Conservation (phyloP, 1,140 invertebrate species). For the Zaprionus ghesquierei region DNA sequence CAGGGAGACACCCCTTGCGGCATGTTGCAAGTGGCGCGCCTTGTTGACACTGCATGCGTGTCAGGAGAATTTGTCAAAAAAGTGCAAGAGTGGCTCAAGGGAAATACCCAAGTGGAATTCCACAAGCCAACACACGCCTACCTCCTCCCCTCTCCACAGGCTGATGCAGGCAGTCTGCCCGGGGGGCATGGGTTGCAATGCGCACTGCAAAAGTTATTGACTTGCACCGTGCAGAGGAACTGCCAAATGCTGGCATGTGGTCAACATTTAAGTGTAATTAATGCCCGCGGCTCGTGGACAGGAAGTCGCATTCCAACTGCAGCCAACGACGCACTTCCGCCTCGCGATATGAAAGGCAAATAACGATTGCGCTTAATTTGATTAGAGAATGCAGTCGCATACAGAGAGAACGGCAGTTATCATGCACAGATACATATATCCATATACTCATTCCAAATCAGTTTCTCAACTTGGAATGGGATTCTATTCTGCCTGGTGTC, state of each 20-base stretch:
- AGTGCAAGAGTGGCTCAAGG: conserved; percentile 63
- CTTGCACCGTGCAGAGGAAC: conserved; percentile 27
- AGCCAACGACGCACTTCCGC: conserved; percentile 40
- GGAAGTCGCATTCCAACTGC: conserved; percentile 51
- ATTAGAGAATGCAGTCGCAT: conserved; percentile 48
- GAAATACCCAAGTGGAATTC: conserved; percentile 67
- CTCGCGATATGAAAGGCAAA: conserved; percentile 67
- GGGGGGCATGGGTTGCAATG: conserved; percentile 38
- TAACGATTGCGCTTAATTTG: conserved; percentile 70
- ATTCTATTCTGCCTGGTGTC: neutral
- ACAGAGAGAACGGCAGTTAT: neutral
- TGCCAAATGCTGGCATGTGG: conserved; percentile 78
- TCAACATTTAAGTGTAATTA: conserved; percentile 81
- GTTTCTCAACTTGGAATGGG: no score
- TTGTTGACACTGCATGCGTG: conserved; percentile 79
- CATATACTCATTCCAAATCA: neutral
- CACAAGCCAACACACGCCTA: neutral
- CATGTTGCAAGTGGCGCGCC: conserved; percentile 47
- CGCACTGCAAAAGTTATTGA: conserved; percentile 48
- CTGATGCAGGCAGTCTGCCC: neutral
- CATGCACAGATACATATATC: neutral
- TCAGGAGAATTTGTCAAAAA: conserved; percentile 78
- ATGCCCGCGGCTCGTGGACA: conserved; percentile 60
- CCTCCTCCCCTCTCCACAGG: neutral
- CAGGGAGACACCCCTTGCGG: neutral